Base-by-base conservation (phyloP, 2,888 invertebrate genomes). In the Psococerastis gibbosa region DNA sequence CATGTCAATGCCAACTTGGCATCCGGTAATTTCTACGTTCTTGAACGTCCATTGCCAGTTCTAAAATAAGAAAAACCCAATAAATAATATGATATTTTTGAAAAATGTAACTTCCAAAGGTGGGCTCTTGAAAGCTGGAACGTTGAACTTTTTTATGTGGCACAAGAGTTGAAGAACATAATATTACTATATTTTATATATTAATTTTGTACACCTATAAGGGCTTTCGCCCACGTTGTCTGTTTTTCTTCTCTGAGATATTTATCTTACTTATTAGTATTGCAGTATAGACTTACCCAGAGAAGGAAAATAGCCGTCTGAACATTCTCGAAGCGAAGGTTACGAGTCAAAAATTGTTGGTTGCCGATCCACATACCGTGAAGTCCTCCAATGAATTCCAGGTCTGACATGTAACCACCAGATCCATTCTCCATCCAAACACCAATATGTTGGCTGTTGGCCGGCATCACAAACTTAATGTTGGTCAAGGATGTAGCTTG, bases 381-480 rank as follows among this genome's bases (percentile, higher is more conserved):
- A 16, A 20, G 17, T 18, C 38, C 38, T 6, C 38, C 38, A 13
- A 20, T 22, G 22, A 17, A 16, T 5, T 5, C 22, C 38, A 38
- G 20, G 22, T 38, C 38, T 18, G 38, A 38, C 20, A 38, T 20
- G 5, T 5, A 38, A 13, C 17, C 9, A 18, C 38, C 38, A 5
- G 38, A 38, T 4, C 38, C 38, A 11, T 38, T 38, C 22, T 38
- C 38, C 38, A 38, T 38, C 38, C 38, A 38, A 4, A 38, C 9
- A 38, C 38, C 38, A 20, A 17, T 6, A 20, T 38, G 38, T 11
- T 38, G 38, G 27, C 27, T 27, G 20, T 18, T 38, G 38, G 9
- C 20, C 5, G 35, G 35, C 38, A 38, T 38, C 6, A 3, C 20
- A 5, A 38, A 17, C 5, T 20, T 3, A 6, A 38, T 22, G 20